Evolutionary conservation across 1,140 invertebrate genomes (phyloP).

Genomic region (Hydropsyche tenuis): DNA sequence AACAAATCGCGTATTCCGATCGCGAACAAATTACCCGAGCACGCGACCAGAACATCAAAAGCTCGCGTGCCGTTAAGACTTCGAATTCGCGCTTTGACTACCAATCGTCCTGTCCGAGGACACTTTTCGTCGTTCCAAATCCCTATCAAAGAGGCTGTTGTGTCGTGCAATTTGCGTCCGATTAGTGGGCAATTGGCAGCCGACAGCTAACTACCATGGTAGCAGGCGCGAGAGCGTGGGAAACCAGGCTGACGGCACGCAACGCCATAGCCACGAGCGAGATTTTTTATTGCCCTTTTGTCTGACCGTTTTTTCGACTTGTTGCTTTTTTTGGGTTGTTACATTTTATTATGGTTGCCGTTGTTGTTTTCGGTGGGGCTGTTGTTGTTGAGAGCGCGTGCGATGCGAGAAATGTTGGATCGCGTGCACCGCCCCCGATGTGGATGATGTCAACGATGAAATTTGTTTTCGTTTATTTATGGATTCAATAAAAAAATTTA

Average conservation of each 20-base stretch:
- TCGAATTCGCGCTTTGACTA: no score
- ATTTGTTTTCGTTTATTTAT: not conserved
- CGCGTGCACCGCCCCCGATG: not conserved
- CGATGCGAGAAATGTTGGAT: not conserved
- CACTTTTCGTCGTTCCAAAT: not conserved
- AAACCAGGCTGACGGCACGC: conserved; percentile 1
- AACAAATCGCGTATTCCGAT: no score
- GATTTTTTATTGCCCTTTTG: conserved; percentile 39
- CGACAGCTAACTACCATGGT: conserved; percentile 29
- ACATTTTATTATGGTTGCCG: not conserved
- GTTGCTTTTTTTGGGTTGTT: not conserved
- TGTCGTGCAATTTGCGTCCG: conserved; percentile 22
- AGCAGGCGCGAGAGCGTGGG: conserved; percentile 36
- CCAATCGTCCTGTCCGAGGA: conserved; percentile 7
- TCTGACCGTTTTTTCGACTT: conserved; percentile 29
- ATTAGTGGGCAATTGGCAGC: conserved; percentile 18
- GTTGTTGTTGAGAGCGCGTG: not conserved
- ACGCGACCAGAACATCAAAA: not conserved
- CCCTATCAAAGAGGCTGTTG: not conserved
- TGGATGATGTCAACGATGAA: not conserved
- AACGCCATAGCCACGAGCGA: conserved; percentile 38
- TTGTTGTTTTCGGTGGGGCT: conserved; percentile 14
- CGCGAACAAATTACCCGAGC: no score
- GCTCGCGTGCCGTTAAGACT: not conserved
- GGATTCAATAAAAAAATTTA: no score